Percentiles rank a stretch among this genome's conserved stretches.
Conservation (phyloP, 2,113 vertebrate genomes). For the Gulo gulo region DNA sequence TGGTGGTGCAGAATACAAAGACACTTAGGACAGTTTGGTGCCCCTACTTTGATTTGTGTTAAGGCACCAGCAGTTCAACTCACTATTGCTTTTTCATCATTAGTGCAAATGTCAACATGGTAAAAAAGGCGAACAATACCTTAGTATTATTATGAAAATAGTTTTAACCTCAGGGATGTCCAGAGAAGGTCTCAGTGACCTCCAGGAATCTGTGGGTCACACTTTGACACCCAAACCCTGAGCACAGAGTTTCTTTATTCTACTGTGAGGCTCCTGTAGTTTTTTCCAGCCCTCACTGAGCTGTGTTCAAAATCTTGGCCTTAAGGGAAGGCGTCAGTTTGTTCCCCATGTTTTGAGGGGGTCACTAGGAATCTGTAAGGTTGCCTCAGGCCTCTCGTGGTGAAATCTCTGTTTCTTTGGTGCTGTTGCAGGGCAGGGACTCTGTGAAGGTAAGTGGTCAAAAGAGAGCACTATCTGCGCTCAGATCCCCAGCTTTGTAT, state of each 20-base stretch:
- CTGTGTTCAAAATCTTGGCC: background rate
- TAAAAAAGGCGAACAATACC: background rate
- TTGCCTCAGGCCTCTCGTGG: background rate
- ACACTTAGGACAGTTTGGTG: background rate
- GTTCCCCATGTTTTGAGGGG: background rate
- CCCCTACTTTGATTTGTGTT: background rate
- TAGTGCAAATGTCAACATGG: background rate
- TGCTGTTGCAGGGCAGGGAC: background rate
- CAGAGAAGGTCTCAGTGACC: background rate
- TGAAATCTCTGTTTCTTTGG: background rate
- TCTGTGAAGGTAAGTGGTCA: background rate
- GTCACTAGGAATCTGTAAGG: background rate
- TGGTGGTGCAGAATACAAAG: background rate
- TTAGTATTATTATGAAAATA: background rate
- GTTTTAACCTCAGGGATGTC: background rate
- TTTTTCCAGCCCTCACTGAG: background rate
- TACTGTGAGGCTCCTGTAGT: background rate
- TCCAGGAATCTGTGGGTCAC: background rate
- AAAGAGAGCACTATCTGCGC: background rate
- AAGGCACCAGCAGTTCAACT: background rate
- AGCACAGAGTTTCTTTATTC: background rate
- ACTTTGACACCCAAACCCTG: background rate
- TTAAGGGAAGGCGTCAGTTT: background rate
- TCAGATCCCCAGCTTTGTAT: background rate
- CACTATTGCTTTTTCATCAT: background rate